A percentile compares a stretch with the other conserved stretches of the same genome.
These are phyloP conservation scores for Mastacembelus armatus DNA, from an alignment of 2,797 vertebrate species.

Conservation along the genomic window DNA sequence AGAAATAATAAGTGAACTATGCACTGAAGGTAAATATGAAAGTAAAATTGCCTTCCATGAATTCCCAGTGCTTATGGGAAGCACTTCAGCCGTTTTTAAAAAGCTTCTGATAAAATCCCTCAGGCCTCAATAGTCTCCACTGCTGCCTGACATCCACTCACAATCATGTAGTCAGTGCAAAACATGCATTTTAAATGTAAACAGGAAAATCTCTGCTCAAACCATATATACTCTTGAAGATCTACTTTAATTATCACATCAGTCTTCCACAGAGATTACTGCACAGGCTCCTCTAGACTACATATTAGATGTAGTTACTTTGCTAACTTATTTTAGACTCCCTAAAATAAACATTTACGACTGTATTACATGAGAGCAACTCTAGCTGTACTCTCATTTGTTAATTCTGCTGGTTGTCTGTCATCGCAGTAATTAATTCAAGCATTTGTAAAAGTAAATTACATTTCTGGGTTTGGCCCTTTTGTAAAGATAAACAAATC, in stretches of 20 bases:
- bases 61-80: conserved; percentile 16
- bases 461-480: accelerated
- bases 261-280: too few species aligned
- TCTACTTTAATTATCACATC: too few species aligned
- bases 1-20: too few species aligned
- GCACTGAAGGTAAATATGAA: conserved; percentile 5
- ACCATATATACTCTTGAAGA: not conserved
- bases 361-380: too few species aligned
- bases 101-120: not conserved
- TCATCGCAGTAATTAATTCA: not conserved
- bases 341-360: too few species aligned
- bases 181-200: too few species aligned
- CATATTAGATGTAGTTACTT: not conserved
- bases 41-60: not conserved
- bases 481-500: not conserved
- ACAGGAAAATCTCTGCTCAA: not conserved
- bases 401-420: not conserved
- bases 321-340: too few species aligned
- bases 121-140: not conserved
- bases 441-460: not conserved
- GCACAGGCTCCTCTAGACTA: too few species aligned
- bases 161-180: too few species aligned
- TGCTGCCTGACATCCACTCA: too few species aligned
- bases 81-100: not conserved
- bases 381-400: not conserved